Percentiles rank a stretch among this genome's conserved stretches.
Evolutionary conservation across 2,888 invertebrate genomes (phyloP).

Genomic region (Spilosoma lubricipeda): DNA sequence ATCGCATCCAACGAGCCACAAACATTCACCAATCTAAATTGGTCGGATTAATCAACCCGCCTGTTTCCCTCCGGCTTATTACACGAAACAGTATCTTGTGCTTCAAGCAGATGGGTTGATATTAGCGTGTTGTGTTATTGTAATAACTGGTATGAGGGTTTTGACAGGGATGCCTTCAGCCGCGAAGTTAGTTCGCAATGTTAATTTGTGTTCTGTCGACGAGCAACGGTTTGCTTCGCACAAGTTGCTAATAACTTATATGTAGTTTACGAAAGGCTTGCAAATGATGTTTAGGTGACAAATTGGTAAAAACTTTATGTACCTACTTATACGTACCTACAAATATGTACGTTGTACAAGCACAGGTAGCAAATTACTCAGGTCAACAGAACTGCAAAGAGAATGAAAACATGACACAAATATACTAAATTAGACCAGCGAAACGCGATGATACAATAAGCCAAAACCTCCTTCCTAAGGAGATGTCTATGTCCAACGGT

Average conservation of each 20-base stretch:
- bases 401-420: too few relatives aligned
- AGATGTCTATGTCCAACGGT: too few relatives aligned
- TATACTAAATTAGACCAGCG: too few relatives aligned
- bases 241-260: conserved; percentile 29
- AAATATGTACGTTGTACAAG: too few relatives aligned
- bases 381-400: too few relatives aligned
- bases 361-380: too few relatives aligned
- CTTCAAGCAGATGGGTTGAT: neutral
- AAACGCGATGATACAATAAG: too few relatives aligned
- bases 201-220: conserved; percentile 38
- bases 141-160: conserved; percentile 25
- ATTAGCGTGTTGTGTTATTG: conserved; percentile 4
- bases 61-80: conserved; percentile 13
- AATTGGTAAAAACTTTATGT: neutral
- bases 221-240: conserved; percentile 23
- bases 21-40: conserved; percentile 47
- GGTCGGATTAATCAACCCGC: conserved; percentile 42
- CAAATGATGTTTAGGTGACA: neutral
- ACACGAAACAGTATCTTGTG: conserved; percentile 12
- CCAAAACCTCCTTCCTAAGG: too few relatives aligned
- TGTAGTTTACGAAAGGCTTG: conserved; percentile 5
- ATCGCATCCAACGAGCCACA: conserved; percentile 27
- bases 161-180: conserved; percentile 32
- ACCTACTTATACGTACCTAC: neutral
- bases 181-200: conserved; percentile 37